A percentile compares a stretch with the other conserved stretches of the same genome.
These are phyloP conservation scores for Candoia aspera DNA, from an alignment of 2,113 vertebrate species.

Conservation along the genomic window DNA sequence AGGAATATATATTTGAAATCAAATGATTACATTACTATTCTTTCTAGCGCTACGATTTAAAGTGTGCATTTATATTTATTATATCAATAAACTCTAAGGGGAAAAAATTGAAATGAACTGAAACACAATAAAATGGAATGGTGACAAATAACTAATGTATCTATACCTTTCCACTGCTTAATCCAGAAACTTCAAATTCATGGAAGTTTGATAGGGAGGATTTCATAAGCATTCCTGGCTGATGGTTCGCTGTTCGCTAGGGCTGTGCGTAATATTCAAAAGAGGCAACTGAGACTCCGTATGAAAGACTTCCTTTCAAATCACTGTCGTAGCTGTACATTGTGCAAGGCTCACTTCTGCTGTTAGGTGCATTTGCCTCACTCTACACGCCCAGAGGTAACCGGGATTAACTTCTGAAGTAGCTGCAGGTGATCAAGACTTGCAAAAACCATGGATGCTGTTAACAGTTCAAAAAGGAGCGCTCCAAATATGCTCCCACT, in stretches of 20 bases:
- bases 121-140: background rate
- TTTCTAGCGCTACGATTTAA: background rate
- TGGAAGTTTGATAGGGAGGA: background rate
- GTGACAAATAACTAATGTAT: background rate
- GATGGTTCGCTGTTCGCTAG: background rate
- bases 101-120: background rate
- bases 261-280: background rate
- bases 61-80: background rate
- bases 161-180: background rate
- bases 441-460: background rate
- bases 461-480: background rate
- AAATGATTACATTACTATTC: background rate
- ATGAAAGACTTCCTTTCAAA: background rate
- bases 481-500: background rate
- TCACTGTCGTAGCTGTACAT: background rate
- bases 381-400: background rate
- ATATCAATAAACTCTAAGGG: background rate
- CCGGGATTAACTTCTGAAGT: background rate
- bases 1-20: background rate
- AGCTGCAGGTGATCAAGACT: background rate
- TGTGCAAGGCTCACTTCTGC: background rate
- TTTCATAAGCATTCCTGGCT: background rate
- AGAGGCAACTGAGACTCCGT: background rate
- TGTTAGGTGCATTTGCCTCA: too few species aligned
- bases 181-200: background rate